A percentile compares a stretch with the other conserved stretches of the same genome.
Evolutionary conservation across 2,888 invertebrate species (phyloP).

Genomic region (Bhutanitis thaidina): DNA sequence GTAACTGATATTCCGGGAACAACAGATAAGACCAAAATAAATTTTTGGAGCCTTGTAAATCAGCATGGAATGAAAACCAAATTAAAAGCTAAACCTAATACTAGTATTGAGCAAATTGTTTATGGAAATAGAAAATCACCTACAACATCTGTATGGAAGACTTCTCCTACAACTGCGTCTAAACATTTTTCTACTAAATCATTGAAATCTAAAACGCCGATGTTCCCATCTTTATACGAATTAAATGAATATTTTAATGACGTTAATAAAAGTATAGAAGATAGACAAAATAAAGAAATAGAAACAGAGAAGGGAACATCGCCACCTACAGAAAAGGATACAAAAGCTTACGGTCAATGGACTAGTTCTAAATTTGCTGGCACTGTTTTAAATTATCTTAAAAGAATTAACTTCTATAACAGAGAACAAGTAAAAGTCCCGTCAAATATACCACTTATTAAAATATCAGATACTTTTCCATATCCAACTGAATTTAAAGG

Average conservation of each 20-base stretch:
- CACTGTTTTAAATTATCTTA: slow-evolving; percentile 60
- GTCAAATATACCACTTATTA: slow-evolving; percentile 49
- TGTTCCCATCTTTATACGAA: slow-evolving; percentile 26
- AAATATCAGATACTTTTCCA: slow-evolving; percentile 53
- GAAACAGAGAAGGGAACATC: slow-evolving; percentile 45
- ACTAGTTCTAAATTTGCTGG: slow-evolving; percentile 60
- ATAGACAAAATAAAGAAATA: slow-evolving; percentile 22
- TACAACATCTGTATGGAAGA: slow-evolving; percentile 46
- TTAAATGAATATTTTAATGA: slow-evolving; percentile 24
- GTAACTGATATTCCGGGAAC: slow-evolving; percentile 22
- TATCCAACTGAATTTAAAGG: slow-evolving; percentile 55
- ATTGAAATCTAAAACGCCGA: slow-evolving; percentile 25
- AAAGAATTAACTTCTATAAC: slow-evolving; percentile 49
- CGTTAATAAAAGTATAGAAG: slow-evolving; percentile 8
- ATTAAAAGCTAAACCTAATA: slow-evolving; percentile 31
- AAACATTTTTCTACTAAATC: slow-evolving; percentile 30
- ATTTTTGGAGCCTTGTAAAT: slow-evolving; percentile 46
- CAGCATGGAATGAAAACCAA: slow-evolving; percentile 32
- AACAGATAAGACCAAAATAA: slow-evolving; percentile 22
- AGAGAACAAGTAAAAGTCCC: slow-evolving; percentile 46
- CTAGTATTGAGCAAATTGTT: background rate
- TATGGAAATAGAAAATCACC: slow-evolving; percentile 2
- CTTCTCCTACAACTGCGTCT: slow-evolving; percentile 44
- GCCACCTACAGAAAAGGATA: slow-evolving; percentile 42
- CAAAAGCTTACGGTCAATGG: slow-evolving; percentile 61